Percentiles rank a stretch among this genome's conserved stretches.
phyloP scores from a whole-genome alignment of 2,797 vertebrate species.

The Cyprinodon diabolis region DNA sequence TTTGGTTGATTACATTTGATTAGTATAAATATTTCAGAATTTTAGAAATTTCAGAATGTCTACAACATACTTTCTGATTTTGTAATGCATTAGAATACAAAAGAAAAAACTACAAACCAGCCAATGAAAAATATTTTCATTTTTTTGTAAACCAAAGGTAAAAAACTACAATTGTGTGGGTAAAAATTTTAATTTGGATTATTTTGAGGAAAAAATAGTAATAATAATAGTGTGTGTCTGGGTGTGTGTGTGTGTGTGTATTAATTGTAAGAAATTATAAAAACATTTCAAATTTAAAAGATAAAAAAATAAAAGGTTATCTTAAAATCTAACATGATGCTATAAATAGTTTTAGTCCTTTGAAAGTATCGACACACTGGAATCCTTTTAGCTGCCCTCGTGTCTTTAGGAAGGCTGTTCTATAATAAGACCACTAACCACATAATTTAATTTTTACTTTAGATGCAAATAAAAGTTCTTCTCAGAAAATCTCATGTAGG shows the following conservation, averaged over 20 bases:
- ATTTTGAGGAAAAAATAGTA: not conserved
- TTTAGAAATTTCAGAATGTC: no score
- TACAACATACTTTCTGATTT: not conserved
- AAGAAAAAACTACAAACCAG: not conserved
- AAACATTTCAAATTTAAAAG: not conserved
- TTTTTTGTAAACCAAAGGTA: not conserved
- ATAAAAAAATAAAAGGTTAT: not conserved
- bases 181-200: not conserved
- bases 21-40: not conserved
- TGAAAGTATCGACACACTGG: not conserved
- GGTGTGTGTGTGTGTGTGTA: not conserved
- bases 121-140: not conserved
- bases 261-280: not conserved
- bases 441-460: not conserved
- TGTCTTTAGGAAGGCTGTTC: not conserved
- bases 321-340: not conserved
- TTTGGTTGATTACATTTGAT: not conserved
- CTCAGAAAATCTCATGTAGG: not conserved
- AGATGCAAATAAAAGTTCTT: not conserved
- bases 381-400: not conserved
- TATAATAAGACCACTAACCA: not conserved
- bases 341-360: not conserved
- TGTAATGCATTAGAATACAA: not conserved
- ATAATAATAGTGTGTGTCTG: no score
- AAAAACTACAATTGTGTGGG: not conserved